Conservation (phyloP, 2,797 vertebrate species). For the Rhincodon typus region DNA sequence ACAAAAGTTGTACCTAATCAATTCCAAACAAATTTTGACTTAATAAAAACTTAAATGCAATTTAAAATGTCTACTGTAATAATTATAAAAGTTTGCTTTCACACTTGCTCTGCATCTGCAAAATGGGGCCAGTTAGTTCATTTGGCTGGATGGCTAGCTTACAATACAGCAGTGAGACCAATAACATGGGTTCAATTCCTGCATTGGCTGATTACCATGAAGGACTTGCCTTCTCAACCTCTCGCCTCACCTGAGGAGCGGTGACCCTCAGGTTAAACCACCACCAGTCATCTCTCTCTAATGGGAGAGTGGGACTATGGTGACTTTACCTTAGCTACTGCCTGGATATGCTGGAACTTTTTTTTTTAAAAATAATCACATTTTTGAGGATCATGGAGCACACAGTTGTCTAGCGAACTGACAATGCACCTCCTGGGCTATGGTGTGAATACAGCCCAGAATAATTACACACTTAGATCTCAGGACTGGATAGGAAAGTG, state of each 20-base stretch:
- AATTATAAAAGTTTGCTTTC: background rate
- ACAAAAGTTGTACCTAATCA: background rate
- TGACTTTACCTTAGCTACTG: too few relatives aligned
- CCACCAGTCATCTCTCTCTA: too few relatives aligned
- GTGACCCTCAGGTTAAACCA: too few relatives aligned
- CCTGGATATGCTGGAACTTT: too few relatives aligned
- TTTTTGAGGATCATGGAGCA: background rate
- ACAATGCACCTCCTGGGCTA: background rate
- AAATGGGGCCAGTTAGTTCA: too few relatives aligned
- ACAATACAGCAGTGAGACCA: too few relatives aligned
- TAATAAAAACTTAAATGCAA: background rate
- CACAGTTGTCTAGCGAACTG: background rate
- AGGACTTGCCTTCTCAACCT: too few relatives aligned
- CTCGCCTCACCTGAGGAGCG: too few relatives aligned
- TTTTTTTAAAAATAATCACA: background rate
- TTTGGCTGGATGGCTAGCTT: too few relatives aligned
- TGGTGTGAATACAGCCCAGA: background rate
- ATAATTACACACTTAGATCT: background rate
- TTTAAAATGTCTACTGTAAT: background rate
- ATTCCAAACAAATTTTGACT: background rate
- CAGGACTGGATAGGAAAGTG: background rate
- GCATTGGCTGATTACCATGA: too few relatives aligned
- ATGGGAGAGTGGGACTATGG: too few relatives aligned
- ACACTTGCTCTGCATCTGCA: background rate
- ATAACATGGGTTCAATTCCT: too few relatives aligned